A percentile compares a stretch with the other conserved stretches of the same genome.
These are phyloP conservation scores for Crotalus tigris DNA, from an alignment of 2,113 vertebrate species.

Conservation along the genomic window DNA sequence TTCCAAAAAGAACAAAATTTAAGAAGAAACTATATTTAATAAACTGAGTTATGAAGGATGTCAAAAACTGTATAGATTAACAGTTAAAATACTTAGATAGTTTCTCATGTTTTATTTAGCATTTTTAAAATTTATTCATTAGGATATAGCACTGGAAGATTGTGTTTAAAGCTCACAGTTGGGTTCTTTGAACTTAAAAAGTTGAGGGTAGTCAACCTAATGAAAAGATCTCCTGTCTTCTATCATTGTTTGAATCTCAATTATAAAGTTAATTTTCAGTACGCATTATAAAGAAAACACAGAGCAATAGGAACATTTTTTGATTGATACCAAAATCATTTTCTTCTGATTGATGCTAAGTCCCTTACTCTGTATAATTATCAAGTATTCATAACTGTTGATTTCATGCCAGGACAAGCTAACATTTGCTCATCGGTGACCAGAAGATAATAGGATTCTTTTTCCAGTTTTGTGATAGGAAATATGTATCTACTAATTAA, in stretches of 20 bases:
- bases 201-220: conserved; percentile 43
- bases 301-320: neutral
- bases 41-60: neutral
- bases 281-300: neutral
- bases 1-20: neutral
- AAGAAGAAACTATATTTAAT: neutral
- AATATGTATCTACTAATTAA: neutral
- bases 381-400: conserved; percentile 23
- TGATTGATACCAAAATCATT: neutral
- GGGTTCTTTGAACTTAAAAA: conserved; percentile 55
- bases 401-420: neutral
- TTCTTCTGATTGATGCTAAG: neutral
- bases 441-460: neutral
- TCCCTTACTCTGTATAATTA: conserved; percentile 5
- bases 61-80: conserved; percentile 29
- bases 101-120: conserved; percentile 37
- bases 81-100: conserved; percentile 34
- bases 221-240: neutral
- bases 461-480: too few species aligned
- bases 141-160: conserved; percentile 46
- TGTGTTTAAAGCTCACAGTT: conserved; percentile 51
- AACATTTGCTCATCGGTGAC: neutral
- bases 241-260: conserved; percentile 44
- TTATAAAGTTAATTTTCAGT: conserved; percentile 52
- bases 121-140: conserved; percentile 46